Percentiles rank a stretch among this genome's conserved stretches.
These are phyloP conservation scores for Bryconaethiops microstoma DNA, from an alignment of 2,797 vertebrate genomes.

Conservation along the genomic window DNA sequence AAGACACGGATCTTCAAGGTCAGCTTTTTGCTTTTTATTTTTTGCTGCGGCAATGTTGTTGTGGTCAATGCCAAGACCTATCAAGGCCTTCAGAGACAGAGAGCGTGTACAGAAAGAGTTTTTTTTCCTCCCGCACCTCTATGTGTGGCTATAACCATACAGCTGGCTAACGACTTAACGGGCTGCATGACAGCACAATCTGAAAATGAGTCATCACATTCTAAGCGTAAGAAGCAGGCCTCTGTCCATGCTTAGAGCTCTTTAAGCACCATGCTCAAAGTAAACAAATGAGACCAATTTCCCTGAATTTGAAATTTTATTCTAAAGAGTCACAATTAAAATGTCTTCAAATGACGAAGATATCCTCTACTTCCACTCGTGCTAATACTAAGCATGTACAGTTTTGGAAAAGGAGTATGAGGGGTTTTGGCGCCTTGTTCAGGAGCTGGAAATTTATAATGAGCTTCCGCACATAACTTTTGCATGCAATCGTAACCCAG, in stretches of 20 bases:
- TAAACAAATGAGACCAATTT: neutral
- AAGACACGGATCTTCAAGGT: constrained; percentile 32
- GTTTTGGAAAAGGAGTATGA: neutral
- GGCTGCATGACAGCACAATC: constrained; percentile 3
- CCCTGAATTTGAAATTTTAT: too few relatives aligned
- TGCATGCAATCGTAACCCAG: neutral
- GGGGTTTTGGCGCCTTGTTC: neutral
- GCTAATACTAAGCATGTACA: too few relatives aligned
- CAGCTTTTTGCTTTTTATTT: neutral
- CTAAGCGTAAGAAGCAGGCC: neutral
- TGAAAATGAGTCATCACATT: neutral
- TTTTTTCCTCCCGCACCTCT: neutral
- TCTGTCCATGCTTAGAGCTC: neutral
- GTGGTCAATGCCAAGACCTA: neutral
- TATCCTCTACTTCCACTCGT: too few relatives aligned
- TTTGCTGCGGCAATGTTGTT: constrained; percentile 31
- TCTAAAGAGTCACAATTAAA: too few relatives aligned
- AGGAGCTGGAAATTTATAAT: constrained; percentile 1
- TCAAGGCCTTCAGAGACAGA: constrained; percentile 2
- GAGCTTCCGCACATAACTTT: neutral
- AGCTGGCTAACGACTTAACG: constrained; percentile 21
- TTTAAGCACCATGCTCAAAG: neutral
- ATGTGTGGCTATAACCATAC: neutral
- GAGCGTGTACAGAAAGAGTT: neutral
- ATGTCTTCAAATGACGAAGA: too few relatives aligned